Conservation (phyloP, 1,140 invertebrate genomes). For the Trichomalopsis sarcophagae region DNA sequence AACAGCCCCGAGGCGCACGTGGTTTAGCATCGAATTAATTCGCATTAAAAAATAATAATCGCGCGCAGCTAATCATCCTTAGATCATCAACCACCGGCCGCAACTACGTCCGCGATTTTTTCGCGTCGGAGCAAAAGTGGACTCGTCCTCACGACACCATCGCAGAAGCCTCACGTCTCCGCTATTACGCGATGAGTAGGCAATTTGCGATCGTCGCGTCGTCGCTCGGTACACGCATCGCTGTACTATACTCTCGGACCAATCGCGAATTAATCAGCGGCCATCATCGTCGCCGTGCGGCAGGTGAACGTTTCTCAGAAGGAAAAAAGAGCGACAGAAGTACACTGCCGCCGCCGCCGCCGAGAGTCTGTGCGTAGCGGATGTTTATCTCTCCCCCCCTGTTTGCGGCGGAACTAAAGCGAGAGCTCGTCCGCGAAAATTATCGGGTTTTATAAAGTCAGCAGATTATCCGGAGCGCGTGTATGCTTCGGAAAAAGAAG, state of each 20-base stretch:
- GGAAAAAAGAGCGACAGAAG: slow-evolving; percentile 9
- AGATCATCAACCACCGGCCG: no score
- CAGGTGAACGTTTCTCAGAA: slow-evolving; percentile 54
- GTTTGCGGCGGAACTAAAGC: slow-evolving; percentile 47
- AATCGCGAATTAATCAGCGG: slow-evolving; percentile 71
- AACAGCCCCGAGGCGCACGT: not conserved
- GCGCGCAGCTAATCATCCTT: no score
- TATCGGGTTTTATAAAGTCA: slow-evolving; percentile 49
- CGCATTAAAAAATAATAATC: not conserved
- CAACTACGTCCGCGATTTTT: not conserved
- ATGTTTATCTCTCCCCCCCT: slow-evolving; percentile 46
- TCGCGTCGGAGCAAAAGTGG: slow-evolving; percentile 6
- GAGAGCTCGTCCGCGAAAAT: slow-evolving; percentile 52
- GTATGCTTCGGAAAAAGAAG: not conserved
- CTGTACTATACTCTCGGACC: slow-evolving; percentile 54
- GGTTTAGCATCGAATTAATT: not conserved
- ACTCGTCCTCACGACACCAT: not conserved
- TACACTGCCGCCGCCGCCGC: not conserved
- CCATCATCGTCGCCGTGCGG: slow-evolving; percentile 59
- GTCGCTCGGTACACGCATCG: slow-evolving; percentile 51
- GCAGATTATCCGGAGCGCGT: not conserved
- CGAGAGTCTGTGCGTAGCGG: not conserved
- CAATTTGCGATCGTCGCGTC: slow-evolving; percentile 67
- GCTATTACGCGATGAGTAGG: slow-evolving; percentile 71
- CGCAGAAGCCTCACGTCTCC: slow-evolving; percentile 59